Percentiles rank a stretch among this genome's conserved stretches.
Evolutionary conservation across 2,888 invertebrate species (phyloP).

Genomic region (Oxytorus armatus): DNA sequence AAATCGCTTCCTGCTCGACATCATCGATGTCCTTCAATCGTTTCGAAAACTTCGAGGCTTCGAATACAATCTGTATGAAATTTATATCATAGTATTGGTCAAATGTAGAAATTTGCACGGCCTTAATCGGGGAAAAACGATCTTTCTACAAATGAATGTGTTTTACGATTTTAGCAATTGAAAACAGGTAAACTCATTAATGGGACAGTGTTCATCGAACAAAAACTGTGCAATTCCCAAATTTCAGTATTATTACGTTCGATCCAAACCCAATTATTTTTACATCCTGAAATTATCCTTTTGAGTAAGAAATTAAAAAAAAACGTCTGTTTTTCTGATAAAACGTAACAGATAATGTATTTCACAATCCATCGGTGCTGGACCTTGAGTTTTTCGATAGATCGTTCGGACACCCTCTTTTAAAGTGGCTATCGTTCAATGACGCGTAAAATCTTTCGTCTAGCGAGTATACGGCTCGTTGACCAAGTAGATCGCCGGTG

Average conservation of each 20-base stretch:
- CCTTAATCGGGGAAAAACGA: too few species aligned
- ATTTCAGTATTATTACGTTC: too few species aligned
- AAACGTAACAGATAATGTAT: neutral
- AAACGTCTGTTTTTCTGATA: neutral
- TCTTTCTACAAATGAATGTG: too few species aligned
- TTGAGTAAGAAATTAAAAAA: too few species aligned
- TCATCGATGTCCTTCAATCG: neutral
- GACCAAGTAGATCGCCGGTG: slow-evolving; percentile 54
- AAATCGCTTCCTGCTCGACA: neutral
- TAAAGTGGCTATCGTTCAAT: slow-evolving; percentile 46
- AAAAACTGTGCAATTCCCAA: too few species aligned
- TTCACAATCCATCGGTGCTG: slow-evolving; percentile 4
- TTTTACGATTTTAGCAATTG: too few species aligned
- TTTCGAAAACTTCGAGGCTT: neutral
- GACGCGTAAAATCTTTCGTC: slow-evolving; percentile 46
- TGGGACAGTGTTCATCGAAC: too few species aligned
- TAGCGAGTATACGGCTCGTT: slow-evolving; percentile 59
- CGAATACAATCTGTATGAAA: neutral
- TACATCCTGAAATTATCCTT: too few species aligned
- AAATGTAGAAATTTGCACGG: too few species aligned
- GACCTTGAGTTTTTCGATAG: slow-evolving; percentile 23
- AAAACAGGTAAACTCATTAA: too few species aligned
- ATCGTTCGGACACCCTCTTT: slow-evolving; percentile 11
- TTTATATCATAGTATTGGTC: too few species aligned
- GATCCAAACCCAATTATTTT: too few species aligned